Percentiles rank a stretch among this genome's conserved stretches.
phyloP scores from a whole-genome alignment of 2,113 vertebrate genomes.

The Fulmarus glacialis region DNA sequence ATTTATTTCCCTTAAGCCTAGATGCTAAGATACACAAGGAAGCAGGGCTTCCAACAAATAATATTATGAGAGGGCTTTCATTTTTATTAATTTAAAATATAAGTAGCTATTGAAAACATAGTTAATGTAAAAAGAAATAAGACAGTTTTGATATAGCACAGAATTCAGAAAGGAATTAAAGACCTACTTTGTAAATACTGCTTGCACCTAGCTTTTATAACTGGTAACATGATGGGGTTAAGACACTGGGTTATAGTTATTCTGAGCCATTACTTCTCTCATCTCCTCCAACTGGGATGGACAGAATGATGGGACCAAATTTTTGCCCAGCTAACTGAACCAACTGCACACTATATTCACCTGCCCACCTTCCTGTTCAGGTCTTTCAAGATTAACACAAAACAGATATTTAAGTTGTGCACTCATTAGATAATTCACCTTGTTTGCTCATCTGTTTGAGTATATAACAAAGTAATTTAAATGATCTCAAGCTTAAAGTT shows the following conservation, averaged over 20 bases:
- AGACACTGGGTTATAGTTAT: background rate
- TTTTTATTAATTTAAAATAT: background rate
- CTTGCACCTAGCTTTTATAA: background rate
- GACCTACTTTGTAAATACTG: background rate
- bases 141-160: background rate
- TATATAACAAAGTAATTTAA: background rate
- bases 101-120: background rate
- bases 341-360: background rate
- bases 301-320: background rate
- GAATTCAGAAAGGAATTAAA: background rate
- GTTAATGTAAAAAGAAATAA: background rate
- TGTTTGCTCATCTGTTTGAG: background rate
- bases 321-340: background rate
- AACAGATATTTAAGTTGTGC: background rate
- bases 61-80: background rate
- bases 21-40: background rate
- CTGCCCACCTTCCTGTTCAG: background rate
- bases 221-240: accelerated
- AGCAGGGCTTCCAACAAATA: background rate
- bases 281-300: background rate
- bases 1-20: background rate
- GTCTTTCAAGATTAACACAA: background rate
- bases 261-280: background rate
- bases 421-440: background rate
- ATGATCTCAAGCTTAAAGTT: background rate